These are phyloP conservation scores for Aegotheles bennettii DNA, from an alignment of 2,113 vertebrate species.

Conservation along the genomic window DNA sequence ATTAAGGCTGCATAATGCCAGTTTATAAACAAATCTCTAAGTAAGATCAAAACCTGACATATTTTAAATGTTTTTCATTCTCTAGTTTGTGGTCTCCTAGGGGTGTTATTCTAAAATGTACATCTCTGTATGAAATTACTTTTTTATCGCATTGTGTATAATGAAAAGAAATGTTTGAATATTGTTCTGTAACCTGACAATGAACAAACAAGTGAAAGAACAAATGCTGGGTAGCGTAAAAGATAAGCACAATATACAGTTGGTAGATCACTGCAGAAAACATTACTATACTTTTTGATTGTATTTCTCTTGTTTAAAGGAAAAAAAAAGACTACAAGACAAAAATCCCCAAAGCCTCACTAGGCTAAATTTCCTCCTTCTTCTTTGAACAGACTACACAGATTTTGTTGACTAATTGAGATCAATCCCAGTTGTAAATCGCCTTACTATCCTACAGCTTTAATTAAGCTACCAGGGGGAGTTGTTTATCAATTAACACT, in stretches of 20 bases:
- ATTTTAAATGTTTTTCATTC: slow-evolving; percentile 69
- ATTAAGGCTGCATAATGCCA: slow-evolving; percentile 73
- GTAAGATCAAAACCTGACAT: slow-evolving; percentile 74
- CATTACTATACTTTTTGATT: slow-evolving; percentile 26
- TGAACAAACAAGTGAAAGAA: slow-evolving; percentile 71
- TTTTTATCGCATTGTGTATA: slow-evolving; percentile 47
- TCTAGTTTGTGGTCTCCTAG: slow-evolving; percentile 63
- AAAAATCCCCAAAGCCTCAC: slow-evolving; percentile 79
- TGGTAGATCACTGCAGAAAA: slow-evolving; percentile 39
- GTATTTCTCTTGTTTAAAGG: slow-evolving; percentile 53
- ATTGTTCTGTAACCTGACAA: slow-evolving; percentile 73
- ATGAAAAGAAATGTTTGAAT: slow-evolving; percentile 73
- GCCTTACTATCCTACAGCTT: slow-evolving; percentile 77
- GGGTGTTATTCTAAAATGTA: slow-evolving; percentile 64
- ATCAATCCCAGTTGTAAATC: slow-evolving; percentile 87
- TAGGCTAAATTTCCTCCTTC: slow-evolving; percentile 77
- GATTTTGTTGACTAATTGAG: slow-evolving; percentile 89
- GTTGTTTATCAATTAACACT: slow-evolving; percentile 89
- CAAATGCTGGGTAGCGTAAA: slow-evolving; percentile 35
- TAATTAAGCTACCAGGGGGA: slow-evolving; percentile 86
- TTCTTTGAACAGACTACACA: slow-evolving; percentile 81
- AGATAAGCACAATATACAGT: not conserved
- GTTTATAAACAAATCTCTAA: slow-evolving; percentile 75
- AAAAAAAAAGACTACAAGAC: slow-evolving; percentile 55
- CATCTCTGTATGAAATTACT: slow-evolving; percentile 66